phyloP scores from a whole-genome alignment of 2,113 vertebrate species.

The Melanocharis versteri region DNA sequence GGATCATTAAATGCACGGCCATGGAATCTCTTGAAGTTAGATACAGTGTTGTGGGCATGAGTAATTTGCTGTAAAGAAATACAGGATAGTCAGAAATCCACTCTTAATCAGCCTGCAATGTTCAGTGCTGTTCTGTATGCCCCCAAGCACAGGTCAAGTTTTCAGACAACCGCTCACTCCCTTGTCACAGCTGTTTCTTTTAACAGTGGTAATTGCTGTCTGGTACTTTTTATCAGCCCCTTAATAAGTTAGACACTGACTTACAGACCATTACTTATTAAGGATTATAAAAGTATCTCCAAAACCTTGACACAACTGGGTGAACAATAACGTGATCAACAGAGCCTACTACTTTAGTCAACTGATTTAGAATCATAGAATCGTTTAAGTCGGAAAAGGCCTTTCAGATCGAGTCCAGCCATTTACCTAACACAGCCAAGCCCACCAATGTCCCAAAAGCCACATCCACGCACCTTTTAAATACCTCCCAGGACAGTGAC shows the following conservation, averaged over 20 bases:
- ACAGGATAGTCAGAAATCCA: neutral
- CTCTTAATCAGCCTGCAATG: neutral
- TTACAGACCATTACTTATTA: neutral
- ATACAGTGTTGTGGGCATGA: conserved; percentile 80
- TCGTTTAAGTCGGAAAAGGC: neutral
- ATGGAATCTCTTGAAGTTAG: conserved; percentile 81
- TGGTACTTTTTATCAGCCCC: neutral
- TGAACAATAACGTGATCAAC: neutral
- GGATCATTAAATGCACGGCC: conserved; percentile 75
- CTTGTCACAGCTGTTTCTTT: neutral
- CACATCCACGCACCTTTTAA: neutral
- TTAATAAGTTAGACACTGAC: neutral
- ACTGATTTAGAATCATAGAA: neutral
- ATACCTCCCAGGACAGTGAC: neutral
- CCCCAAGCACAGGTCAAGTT: neutral
- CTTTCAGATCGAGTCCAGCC: neutral
- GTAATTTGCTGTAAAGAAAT: conserved; percentile 76
- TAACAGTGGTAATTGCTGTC: neutral
- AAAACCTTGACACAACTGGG: neutral
- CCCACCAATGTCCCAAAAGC: neutral
- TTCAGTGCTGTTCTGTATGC: neutral
- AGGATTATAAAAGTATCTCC: neutral
- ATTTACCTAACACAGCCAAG: neutral
- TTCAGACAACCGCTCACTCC: neutral
- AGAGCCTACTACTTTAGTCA: neutral